phyloP scores from a whole-genome alignment of 1,140 invertebrate species.

The Probaryconus sp. region DNA sequence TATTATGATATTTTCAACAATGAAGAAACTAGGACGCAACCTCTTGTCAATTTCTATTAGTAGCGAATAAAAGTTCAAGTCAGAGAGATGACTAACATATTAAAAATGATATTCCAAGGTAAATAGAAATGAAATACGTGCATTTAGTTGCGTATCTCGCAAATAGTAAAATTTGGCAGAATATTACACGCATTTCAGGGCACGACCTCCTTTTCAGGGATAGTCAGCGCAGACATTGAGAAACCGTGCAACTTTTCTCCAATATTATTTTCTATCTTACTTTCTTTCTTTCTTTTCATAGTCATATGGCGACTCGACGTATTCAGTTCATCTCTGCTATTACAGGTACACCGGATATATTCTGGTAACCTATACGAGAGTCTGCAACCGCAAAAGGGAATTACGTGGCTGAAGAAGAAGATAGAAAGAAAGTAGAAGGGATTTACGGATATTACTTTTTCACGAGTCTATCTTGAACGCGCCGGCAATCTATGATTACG shows the following conservation, averaged over 20 bases:
- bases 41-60: too few species aligned
- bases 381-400: constrained; percentile 44
- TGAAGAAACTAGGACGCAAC: too few species aligned
- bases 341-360: constrained; percentile 35
- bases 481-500: constrained; percentile 32
- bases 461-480: constrained; percentile 40
- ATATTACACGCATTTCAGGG: constrained; percentile 62
- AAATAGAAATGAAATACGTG: constrained; percentile 56
- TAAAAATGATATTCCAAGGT: constrained; percentile 38
- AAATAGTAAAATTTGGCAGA: constrained; percentile 67
- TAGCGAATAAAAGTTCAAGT: too few species aligned
- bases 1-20: too few species aligned
- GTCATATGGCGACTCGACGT: constrained; percentile 34
- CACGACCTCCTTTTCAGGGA: constrained; percentile 18
- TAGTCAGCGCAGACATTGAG: constrained; percentile 17
- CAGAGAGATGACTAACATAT: constrained; percentile 35
- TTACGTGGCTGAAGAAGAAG: constrained; percentile 42
- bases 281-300: constrained; percentile 19
- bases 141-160: constrained; percentile 61
- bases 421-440: constrained; percentile 41
- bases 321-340: constrained; percentile 41
- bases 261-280: constrained; percentile 17
- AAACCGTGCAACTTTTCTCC: constrained; percentile 32
- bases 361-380: constrained; percentile 32
- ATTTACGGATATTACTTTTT: constrained; percentile 56